Base-by-base conservation (phyloP, 1,140 invertebrate genomes). In the Cydia fagiglandana region DNA sequence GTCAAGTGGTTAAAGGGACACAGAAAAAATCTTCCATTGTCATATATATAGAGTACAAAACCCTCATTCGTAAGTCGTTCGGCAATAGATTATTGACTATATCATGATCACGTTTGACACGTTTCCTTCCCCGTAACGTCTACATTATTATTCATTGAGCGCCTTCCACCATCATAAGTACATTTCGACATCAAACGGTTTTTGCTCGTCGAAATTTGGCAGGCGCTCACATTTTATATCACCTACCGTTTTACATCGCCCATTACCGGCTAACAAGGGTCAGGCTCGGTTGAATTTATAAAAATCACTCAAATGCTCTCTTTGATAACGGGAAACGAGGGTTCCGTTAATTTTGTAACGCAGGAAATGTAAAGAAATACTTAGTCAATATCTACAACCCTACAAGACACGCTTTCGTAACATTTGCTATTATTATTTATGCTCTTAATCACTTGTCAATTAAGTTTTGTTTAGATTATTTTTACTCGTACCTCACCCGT, bases 201-300 rank as follows among this genome's bases (percentile, higher is more conserved):
- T 70, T 70, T 70, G 66, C 66, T 30, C n/a, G 20, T 70, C 66
- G 13, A 41, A 70, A 70, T 70, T 17, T 24, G 66, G 9, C 66
- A 70, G 66, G 66, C 30, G 66, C 30, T 70, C 15, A 20, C 30
- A 41, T 70, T 61, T 61, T 24, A 70, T 70, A 70, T 17, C 66
- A 70, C 38, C 66, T 70, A 41, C 66, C 66, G 34, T 70, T 70
- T 70, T 70, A 70, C 66, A 70, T 17, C n/a, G 34, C 5, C 34
- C 66, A 70, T 70, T 70, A 41, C 66, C 66, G 30, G 13, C 66
- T 70, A 70, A 70, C 66, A 70, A 70, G 66, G 66, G 66, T 70
- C 66, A 70, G 66, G 34, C 64, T 30, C 64, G 66, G 34, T 68
- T 70, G 34, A 70, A 70, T 38, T 17, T 41, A 45, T 70, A 70